Conservation (phyloP, 2,113 vertebrate genomes). For the Coregonus clupeaformis region DNA sequence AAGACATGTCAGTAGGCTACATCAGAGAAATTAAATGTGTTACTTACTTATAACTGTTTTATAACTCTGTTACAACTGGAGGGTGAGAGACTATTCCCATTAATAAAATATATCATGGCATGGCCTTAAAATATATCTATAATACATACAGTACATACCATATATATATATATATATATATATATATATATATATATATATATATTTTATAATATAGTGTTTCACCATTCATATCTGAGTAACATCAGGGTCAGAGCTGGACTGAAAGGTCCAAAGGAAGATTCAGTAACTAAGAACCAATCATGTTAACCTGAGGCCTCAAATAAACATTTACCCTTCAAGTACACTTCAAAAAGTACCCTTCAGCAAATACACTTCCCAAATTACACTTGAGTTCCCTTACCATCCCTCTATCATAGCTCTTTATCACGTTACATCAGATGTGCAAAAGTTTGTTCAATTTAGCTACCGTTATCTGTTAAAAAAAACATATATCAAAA, state of each 20-base stretch:
- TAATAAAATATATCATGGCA: conserved; percentile 58
- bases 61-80: conserved; percentile 44
- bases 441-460: background rate
- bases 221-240: no score
- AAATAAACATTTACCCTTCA: conserved; percentile 33
- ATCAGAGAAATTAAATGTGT: conserved; percentile 28
- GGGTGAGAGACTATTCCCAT: conserved; percentile 63
- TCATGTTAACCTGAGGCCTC: conserved; percentile 68
- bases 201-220: no score
- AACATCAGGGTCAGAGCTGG: conserved; percentile 33
- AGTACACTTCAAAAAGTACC: conserved; percentile 30
- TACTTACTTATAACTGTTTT: background rate
- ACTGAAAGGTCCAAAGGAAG: conserved; percentile 36
- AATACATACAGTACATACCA: conserved; percentile 63
- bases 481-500: background rate
- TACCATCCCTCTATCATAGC: background rate
- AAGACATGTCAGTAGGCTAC: conserved; percentile 36
- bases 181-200: no score
- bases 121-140: conserved; percentile 70
- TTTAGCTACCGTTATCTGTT: conserved; percentile 38
- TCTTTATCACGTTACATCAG: conserved; percentile 23
- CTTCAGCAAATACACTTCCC: conserved; percentile 13
- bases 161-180: no score
- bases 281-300: conserved; percentile 50
- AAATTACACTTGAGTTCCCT: conserved; percentile 53